A percentile compares a stretch with the other conserved stretches of the same genome.
Evolutionary conservation across 2,888 invertebrate species (phyloP).

Genomic region (Griposia aprilina): DNA sequence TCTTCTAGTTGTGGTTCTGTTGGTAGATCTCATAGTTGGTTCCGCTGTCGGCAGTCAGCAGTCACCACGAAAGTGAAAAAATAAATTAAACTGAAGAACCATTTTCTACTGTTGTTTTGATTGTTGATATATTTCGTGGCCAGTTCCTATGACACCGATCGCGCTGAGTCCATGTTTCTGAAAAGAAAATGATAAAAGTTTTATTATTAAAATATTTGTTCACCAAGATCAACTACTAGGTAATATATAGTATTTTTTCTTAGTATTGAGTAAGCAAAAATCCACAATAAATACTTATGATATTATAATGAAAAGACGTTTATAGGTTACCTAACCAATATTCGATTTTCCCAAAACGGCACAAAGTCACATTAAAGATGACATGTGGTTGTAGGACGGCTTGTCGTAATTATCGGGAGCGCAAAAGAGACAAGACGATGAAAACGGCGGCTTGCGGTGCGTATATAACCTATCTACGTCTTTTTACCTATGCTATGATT

Average conservation of each 20-base stretch:
- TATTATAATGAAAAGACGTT: no score
- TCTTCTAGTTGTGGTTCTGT: constrained; percentile 25
- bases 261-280: neutral
- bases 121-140: constrained; percentile 70
- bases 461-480: no score
- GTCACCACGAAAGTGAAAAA: neutral
- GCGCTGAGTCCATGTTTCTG: constrained; percentile 66
- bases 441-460: no score
- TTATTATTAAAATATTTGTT: neutral
- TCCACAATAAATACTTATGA: no score
- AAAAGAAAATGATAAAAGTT: neutral
- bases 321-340: no score
- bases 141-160: constrained; percentile 66
- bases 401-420: no score
- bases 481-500: no score
- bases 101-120: constrained; percentile 25
- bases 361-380: no score
- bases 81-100: neutral
- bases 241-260: neutral
- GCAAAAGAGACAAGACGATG: no score
- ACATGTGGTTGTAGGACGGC: no score
- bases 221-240: neutral
- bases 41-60: constrained; percentile 11
- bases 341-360: no score
- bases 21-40: constrained; percentile 55